Base-by-base conservation (phyloP, 2,888 invertebrate genomes). In the Ligdia adustata region DNA sequence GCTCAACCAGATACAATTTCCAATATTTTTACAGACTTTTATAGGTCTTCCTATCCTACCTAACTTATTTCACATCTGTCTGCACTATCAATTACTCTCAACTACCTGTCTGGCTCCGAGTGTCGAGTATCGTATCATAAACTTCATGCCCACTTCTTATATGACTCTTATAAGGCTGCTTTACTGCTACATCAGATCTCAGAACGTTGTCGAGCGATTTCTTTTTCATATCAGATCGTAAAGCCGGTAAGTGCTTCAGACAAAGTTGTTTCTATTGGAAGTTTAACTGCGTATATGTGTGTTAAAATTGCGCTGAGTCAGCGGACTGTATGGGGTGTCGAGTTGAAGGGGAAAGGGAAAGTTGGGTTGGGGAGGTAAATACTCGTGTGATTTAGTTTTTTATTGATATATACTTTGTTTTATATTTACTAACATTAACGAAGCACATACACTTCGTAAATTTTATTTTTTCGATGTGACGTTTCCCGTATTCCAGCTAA, bases 191-290 rank as follows among this genome's bases (percentile, higher is more conserved):
- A 26, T 26, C 38, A 33, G 32, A 39, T 28, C 45, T 29, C 38
- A 26, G 31, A 22, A 24, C 37, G 22, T 44, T 43, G 34, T 24
- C 14, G 18, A 18, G 9, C 32, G 39, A 20, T 39, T 28, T 34
- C 33, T 46, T 5, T 47, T 35, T 46, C 40, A 46, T 40, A 40
- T 46, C 11, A 24, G 11, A 6, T 46, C 46, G 40, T 46, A 46
- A 39, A 46, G n/a, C 24, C 45, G 5, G 22, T 3, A 24, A 46
- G 34, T 40, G 39, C 34, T 39, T 24, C 14, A 12, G 12, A 39
- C 28, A 13, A 20, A 29, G 31, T 35, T 46, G 40, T 34, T 40
- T 11, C 34, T 24, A 40, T 40, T 46, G 24, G 15, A 31, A 31
- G 32, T 32, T 32, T 1, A 22, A 38, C 38, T 9, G 39, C 38